Conservation (phyloP, 2,113 vertebrate species). For the Hiodon alosoides region DNA sequence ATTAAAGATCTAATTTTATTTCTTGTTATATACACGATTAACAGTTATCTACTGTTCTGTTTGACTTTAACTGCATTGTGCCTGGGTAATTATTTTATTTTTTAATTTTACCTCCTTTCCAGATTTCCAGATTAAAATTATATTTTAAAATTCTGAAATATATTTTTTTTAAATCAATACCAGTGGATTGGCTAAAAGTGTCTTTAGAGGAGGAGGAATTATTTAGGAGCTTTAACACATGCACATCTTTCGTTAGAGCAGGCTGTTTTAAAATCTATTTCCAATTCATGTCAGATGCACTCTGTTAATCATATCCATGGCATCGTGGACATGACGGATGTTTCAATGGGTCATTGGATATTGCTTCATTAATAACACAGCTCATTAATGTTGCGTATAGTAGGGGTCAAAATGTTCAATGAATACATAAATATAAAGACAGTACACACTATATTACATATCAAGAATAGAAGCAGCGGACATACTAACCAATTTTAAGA, state of each 20-base stretch:
- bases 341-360: conserved; percentile 27
- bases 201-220: not conserved
- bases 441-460: not conserved
- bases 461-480: not conserved
- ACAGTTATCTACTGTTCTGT: not conserved
- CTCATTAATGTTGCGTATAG: conserved; percentile 1
- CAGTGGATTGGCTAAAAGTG: not conserved
- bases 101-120: not conserved
- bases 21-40: not conserved
- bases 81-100: conserved; percentile 9
- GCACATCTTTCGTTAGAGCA: conserved; percentile 60
- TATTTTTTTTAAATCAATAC: conserved; percentile 12
- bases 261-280: conserved; percentile 65
- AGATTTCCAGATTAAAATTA: not conserved
- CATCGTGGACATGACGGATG: conserved; percentile 41
- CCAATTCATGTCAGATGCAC: conserved; percentile 55
- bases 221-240: conserved; percentile 36
- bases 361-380: conserved; percentile 35
- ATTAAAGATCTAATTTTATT: not conserved
- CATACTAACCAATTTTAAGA: not conserved
- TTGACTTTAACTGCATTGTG: not conserved
- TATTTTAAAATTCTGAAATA: too few species aligned
- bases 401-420: conserved; percentile 16
- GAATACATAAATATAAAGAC: not conserved
- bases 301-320: conserved; percentile 46